Evolutionary conservation across 2,797 vertebrate species (phyloP).

Genomic region (Scleropages formosus): DNA sequence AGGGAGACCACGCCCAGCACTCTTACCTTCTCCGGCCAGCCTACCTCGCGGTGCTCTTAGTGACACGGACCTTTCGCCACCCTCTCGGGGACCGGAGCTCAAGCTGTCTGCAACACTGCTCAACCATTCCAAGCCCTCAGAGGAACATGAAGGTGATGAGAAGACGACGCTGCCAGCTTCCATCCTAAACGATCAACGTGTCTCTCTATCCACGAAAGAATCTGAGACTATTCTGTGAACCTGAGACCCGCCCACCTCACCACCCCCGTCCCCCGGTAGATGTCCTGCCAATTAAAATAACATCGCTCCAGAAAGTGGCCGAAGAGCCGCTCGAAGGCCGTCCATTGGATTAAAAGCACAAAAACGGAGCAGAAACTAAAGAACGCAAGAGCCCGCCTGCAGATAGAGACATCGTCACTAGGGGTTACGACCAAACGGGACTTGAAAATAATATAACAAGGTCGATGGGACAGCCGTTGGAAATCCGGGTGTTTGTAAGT

Average conservation of each 20-base stretch:
- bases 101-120: slow-evolving; percentile 14
- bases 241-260: not conserved
- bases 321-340: too few species aligned
- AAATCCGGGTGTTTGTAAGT: too few species aligned
- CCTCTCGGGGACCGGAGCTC: slow-evolving; percentile 36
- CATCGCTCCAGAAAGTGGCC: too few species aligned
- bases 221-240: slow-evolving; percentile 67
- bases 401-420: too few species aligned
- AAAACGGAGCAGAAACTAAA: too few species aligned
- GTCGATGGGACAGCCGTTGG: too few species aligned
- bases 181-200: slow-evolving; percentile 44
- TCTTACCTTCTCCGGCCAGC: slow-evolving; percentile 46
- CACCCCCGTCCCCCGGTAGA: too few species aligned
- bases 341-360: too few species aligned
- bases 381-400: too few species aligned
- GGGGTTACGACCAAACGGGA: too few species aligned
- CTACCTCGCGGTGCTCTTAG: slow-evolving; percentile 49
- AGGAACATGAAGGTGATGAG: slow-evolving; percentile 30
- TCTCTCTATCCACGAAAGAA: slow-evolving; percentile 55
- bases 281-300: too few species aligned
- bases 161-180: slow-evolving; percentile 29
- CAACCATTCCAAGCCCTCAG: slow-evolving; percentile 19
- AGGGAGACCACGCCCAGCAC: slow-evolving; percentile 41
- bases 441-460: too few species aligned
- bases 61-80: slow-evolving; percentile 40